Base-by-base conservation (phyloP, 2,888 invertebrate species). In the Sialis lutaria region DNA sequence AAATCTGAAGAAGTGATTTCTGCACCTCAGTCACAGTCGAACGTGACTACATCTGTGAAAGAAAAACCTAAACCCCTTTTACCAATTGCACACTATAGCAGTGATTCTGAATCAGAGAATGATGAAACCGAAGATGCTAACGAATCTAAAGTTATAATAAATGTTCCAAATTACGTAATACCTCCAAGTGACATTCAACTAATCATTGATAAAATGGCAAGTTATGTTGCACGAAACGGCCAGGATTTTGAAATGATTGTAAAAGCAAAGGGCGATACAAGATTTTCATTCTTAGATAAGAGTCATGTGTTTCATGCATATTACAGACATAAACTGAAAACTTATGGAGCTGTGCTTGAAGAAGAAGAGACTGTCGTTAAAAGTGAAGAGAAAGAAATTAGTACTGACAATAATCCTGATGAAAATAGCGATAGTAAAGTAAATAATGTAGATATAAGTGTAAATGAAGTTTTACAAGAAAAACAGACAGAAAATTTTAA, bases 181-280 rank as follows among this genome's bases (percentile, higher is more conserved):
- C 95, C 95, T 1, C 82, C 90, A 0, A 80, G 82, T 5, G 90
- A 90, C 55, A 69, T 86, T 1, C 82, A 84, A 59, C 73, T 85
- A 13, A 86, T 97, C 6, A 86, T 98, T 49, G 92, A 95, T 64
- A 93, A 95, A 65, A 93, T 97, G 80, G 96, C 97, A 1, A 80
- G 82, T 52, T 96, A 96, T 64, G 96, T 98, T 0, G 86, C 90
- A 1, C 89, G 91, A 55, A 96, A 96, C 65, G 98, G 97, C 1
- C 77, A 82, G 47, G 86, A 89, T 57, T 96, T 97, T 61, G 96
- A 97, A 56, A 79, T 82, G 34, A 85, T 89, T 31, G 82, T 90
- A 7, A 80, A 79, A 55, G 77, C 79, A 4, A 89, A 86, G 59
- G 81, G 80, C 46, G 93, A 95, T 61, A 77, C 82, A 1, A 69